phyloP scores from a whole-genome alignment of 37 sponge, comb jelly and placozoan genomes.

The Mnemiopsis leidyi region DNA sequence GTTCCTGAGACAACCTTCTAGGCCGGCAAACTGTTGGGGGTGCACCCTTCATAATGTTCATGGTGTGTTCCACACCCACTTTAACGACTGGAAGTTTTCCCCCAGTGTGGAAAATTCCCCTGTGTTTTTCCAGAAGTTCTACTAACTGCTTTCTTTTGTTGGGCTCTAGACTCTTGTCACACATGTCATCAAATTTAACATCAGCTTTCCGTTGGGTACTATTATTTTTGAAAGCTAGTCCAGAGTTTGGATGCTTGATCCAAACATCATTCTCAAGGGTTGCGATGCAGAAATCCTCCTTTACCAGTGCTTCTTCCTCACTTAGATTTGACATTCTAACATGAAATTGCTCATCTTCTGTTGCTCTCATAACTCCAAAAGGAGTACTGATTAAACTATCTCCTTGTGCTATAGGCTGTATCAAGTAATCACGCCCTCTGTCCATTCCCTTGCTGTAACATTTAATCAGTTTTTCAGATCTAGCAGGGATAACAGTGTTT shows the following conservation, averaged over 20 bases:
- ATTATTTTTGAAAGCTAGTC: too few relatives aligned
- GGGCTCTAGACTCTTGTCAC: not conserved
- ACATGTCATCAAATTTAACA: not conserved
- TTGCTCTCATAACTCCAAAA: not conserved
- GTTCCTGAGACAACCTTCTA: not conserved
- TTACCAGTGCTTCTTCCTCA: too few relatives aligned
- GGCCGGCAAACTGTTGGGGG: not conserved
- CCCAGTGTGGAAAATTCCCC: not conserved
- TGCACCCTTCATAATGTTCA: not conserved
- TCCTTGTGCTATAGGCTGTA: not conserved
- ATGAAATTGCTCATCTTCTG: too few relatives aligned
- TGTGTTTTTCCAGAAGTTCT: not conserved
- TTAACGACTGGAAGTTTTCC: constrained; percentile 3
- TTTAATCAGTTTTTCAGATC: not conserved
- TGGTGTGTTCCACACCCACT: not conserved
- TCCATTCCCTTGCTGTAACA: not conserved
- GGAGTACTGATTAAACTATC: not conserved
- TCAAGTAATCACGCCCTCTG: not conserved
- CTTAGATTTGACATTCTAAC: too few relatives aligned
- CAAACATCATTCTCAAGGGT: too few relatives aligned
- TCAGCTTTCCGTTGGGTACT: too few relatives aligned
- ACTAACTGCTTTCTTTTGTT: not conserved
- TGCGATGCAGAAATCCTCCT: too few relatives aligned
- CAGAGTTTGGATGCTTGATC: too few relatives aligned
- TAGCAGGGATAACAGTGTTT: too few relatives aligned